Evolutionary conservation across 2,888 invertebrate genomes (phyloP).

Genomic region (Caenorhabditis angaria): DNA sequence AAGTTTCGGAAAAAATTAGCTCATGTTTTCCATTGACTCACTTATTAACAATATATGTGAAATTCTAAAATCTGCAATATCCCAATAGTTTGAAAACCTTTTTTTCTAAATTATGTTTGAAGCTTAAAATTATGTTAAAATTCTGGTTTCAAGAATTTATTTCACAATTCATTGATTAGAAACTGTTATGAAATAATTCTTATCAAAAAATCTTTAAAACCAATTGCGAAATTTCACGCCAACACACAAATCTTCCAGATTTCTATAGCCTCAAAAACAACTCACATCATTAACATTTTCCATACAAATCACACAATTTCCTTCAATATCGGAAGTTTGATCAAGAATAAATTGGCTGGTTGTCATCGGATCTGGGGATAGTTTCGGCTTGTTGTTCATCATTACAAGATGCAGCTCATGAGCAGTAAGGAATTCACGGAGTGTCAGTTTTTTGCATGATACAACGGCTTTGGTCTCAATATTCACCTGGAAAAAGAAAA

Average conservation of each 20-base stretch:
- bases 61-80: no score
- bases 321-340: conserved; percentile 51
- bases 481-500: conserved; percentile 27
- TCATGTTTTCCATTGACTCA: no score
- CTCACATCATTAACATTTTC: conserved; percentile 49
- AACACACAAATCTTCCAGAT: background rate
- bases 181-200: no score
- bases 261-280: background rate
- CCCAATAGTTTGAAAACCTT: no score
- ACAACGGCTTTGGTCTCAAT: conserved; percentile 12
- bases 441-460: conserved; percentile 26
- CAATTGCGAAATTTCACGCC: background rate
- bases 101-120: no score
- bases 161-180: no score
- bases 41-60: no score
- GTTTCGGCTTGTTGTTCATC: conserved; percentile 15
- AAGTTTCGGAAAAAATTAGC: no score
- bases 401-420: conserved; percentile 36
- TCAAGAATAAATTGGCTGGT: conserved; percentile 42
- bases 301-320: conserved; percentile 54
- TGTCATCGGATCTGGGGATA: conserved; percentile 28
- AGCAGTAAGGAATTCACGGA: conserved; percentile 39
- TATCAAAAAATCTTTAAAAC: conserved; percentile 3
- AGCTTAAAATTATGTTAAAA: no score
- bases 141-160: no score